phyloP scores from a whole-genome alignment of 2,888 invertebrate genomes.

The Fragum whitleyi region DNA sequence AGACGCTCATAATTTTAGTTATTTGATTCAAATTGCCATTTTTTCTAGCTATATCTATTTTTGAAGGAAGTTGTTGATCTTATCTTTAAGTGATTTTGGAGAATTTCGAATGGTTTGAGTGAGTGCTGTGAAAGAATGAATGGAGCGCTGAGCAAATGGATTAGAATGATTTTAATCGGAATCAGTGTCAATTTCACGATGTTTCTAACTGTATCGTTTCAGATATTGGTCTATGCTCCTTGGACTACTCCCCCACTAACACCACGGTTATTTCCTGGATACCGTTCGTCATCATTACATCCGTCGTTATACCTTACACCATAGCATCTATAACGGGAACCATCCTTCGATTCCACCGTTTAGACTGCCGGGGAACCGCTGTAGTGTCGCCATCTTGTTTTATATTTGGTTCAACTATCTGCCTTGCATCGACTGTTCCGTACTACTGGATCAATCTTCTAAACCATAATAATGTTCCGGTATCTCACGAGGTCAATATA shows the following conservation, averaged over 20 bases:
- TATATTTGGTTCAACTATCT: conserved; percentile 6
- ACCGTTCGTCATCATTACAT: conserved; percentile 49
- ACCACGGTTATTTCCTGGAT: conserved; percentile 54
- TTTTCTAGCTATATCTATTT: too few relatives aligned
- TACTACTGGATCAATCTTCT: conserved; percentile 27
- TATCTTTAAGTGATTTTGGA: too few relatives aligned
- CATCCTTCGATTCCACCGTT: background rate
- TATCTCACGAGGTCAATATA: conserved; percentile 10
- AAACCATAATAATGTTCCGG: conserved; percentile 9
- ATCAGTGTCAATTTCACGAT: too few relatives aligned
- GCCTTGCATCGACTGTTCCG: conserved; percentile 22
- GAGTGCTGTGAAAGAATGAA: too few relatives aligned
- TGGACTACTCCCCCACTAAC: conserved; percentile 61
- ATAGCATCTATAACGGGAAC: background rate
- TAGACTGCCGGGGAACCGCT: background rate
- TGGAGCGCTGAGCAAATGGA: too few relatives aligned
- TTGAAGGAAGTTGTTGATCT: too few relatives aligned
- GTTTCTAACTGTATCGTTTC: too few relatives aligned
- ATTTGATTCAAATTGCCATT: too few relatives aligned
- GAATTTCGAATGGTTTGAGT: too few relatives aligned
- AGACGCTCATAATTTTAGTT: too few relatives aligned
- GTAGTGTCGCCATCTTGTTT: conserved; percentile 5
- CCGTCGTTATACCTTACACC: conserved; percentile 43
- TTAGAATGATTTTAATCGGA: too few relatives aligned
- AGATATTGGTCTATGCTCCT: conserved; percentile 62